phyloP scores from a whole-genome alignment of 2,113 vertebrate species.

The Scopus umbretta region DNA sequence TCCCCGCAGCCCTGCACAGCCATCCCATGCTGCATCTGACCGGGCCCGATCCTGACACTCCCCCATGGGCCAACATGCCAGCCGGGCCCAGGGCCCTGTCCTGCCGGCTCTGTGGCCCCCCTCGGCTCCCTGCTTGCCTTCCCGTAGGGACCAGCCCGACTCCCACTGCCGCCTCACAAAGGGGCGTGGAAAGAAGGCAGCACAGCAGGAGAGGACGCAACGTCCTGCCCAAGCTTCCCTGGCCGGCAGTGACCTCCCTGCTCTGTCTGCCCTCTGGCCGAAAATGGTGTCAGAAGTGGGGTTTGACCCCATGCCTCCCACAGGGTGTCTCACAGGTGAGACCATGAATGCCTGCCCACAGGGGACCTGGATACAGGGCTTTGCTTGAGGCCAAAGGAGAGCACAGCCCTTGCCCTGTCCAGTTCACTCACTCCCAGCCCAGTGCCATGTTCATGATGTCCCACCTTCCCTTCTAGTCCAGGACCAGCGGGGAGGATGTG shows the following conservation, averaged over 20 bases:
- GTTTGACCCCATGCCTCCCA: neutral
- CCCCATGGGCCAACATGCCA: rapidly evolving
- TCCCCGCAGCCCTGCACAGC: too few species aligned
- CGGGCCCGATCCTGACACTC: neutral
- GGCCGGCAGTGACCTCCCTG: neutral
- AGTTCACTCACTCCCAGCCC: rapidly evolving
- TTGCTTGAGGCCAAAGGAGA: neutral
- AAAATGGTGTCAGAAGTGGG: neutral
- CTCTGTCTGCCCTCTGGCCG: neutral
- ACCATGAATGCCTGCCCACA: neutral
- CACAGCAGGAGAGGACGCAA: neutral
- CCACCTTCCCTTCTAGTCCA: neutral
- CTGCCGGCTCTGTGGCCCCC: too few species aligned
- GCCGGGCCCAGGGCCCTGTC: too few species aligned
- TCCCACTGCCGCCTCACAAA: neutral
- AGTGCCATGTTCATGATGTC: rapidly evolving
- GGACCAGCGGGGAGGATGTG: rapidly evolving
- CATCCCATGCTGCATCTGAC: neutral
- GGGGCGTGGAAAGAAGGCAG: rapidly evolving
- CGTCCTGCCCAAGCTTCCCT: neutral
- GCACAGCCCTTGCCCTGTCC: neutral
- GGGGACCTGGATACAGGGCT: neutral
- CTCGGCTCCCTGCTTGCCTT: neutral
- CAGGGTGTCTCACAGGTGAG: neutral
- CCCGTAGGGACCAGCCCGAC: too few species aligned